phyloP scores from a whole-genome alignment of 1,140 invertebrate species.

The Brachionus rubens region DNA sequence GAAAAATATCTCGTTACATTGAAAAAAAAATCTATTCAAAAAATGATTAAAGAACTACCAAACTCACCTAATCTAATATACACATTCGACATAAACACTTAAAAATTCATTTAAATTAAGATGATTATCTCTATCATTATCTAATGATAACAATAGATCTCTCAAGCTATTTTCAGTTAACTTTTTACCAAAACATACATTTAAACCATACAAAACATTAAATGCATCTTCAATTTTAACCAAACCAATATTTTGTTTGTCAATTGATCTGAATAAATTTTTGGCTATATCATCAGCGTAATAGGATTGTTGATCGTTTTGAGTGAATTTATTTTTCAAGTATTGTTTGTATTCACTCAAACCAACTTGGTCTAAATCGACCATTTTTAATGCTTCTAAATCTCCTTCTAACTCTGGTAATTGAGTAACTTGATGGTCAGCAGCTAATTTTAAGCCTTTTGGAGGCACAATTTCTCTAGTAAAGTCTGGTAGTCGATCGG shows the following conservation, averaged over 20 bases:
- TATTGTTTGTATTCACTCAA: not conserved
- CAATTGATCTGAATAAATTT: slow-evolving; percentile 1
- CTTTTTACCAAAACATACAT: slow-evolving; percentile 4
- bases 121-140: not conserved
- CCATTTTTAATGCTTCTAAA: not conserved
- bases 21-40: too few species aligned
- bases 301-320: not conserved
- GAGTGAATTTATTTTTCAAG: too few species aligned
- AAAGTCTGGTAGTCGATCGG: slow-evolving; percentile 5
- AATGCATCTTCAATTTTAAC: not conserved
- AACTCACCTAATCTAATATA: not conserved
- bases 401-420: not conserved
- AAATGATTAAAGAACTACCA: too few species aligned
- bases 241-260: not conserved
- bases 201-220: not conserved
- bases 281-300: not conserved
- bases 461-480: not conserved
- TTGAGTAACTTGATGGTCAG: not conserved
- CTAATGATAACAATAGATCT: not conserved
- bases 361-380: not conserved
- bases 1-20: too few species aligned
- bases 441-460: not conserved
- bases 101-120: not conserved
- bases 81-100: not conserved
- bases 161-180: not conserved